phyloP scores from a whole-genome alignment of 2,888 invertebrate genomes.

The Heliconius ismenius region DNA sequence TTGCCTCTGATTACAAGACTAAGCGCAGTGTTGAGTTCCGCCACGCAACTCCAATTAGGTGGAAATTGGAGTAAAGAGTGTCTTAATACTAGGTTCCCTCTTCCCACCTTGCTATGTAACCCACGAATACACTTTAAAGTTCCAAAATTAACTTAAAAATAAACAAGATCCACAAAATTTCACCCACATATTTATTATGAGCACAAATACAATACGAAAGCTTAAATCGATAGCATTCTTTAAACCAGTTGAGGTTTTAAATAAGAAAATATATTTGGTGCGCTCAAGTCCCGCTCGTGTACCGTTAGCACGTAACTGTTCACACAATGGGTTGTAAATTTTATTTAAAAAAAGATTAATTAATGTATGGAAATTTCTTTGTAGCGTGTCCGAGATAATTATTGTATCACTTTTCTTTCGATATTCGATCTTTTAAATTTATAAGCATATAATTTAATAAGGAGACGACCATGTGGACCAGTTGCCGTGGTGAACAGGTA shows the following conservation, averaged over 20 bases:
- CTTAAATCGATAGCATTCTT: slow-evolving; percentile 27
- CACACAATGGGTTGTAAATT: slow-evolving; percentile 23
- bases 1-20: neutral
- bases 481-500: neutral
- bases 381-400: neutral
- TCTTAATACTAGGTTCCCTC: neutral
- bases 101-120: neutral
- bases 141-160: neutral
- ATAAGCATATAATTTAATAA: neutral
- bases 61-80: neutral
- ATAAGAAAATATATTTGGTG: slow-evolving; percentile 28
- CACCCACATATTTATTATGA: slow-evolving; percentile 18
- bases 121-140: no score
- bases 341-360: slow-evolving; percentile 11
- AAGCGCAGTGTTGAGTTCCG: no score
- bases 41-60: no score
- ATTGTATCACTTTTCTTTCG: neutral
- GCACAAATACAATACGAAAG: slow-evolving; percentile 28
- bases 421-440: neutral
- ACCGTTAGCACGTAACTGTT: slow-evolving; percentile 33
- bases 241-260: slow-evolving; percentile 32
- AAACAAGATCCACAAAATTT: neutral
- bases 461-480: neutral
- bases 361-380: slow-evolving; percentile 1
- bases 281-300: slow-evolving; percentile 5